Evolutionary conservation across 2,797 vertebrate species (phyloP), one percentile per base, ranked within the genome.

Genomic region (Moxostoma hubbsi): DNA sequence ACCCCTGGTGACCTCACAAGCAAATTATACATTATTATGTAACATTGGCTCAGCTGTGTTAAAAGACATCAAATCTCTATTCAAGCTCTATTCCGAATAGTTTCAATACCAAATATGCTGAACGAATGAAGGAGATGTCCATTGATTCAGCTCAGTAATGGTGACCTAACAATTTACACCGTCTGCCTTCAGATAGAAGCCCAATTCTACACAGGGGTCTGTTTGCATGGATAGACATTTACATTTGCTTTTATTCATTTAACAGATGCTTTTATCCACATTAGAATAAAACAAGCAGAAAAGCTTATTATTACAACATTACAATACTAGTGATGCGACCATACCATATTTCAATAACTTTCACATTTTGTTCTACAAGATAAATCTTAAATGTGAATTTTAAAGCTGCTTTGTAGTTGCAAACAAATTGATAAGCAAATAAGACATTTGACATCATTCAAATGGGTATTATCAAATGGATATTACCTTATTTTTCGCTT

Each of bases 151-250:
- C 67, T 72, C 9, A 43, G 73, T 77, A 63, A 73, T 47, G 24
- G 43, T 83, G 82, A 83, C 51, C 66, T 70, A 74, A 70, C 69
- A 75, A 64, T 62, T 78, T 81, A 12, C 16, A 43, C 11, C 7
- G 5, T 61, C 11, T 61, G 54, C 46, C 24, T 47, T 45, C 47
- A 61, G 18, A 43, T 54, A 46, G 10, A 15, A 53, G 54, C 51
- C 15, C n/a, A 6, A 6, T 11, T 50, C 12, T 7, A 16, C 7
- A 58, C 6, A 61, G 12, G 0, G 18, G 63, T 24, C 8, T 12
- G 8, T 70, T 54, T 46, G n/a, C 10, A 58, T 49, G 49, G 46
- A n/a, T 36, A 36, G 36, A 36, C 36, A 36, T 72, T 0, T 50
- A 13, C 12, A 61, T 53, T 43, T 46, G 12, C 12, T 45, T n/a